phyloP scores from a whole-genome alignment of 2,113 vertebrate species.

The Nannospalax galili region DNA sequence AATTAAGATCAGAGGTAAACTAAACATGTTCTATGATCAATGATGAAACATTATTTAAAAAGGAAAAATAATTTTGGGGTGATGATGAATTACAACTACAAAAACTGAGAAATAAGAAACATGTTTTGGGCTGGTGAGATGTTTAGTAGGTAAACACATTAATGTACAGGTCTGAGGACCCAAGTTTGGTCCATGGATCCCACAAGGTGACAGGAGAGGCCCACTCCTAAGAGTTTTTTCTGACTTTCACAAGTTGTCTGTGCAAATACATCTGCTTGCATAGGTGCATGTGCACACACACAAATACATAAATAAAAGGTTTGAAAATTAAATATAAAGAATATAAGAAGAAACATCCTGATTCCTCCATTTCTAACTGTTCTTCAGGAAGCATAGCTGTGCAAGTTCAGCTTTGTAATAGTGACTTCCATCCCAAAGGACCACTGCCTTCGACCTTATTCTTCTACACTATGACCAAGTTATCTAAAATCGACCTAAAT shows the following conservation, averaged over 20 bases:
- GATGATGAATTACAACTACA: not conserved
- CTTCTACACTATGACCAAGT: not conserved
- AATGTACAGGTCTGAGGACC: too few relatives aligned
- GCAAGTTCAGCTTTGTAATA: not conserved
- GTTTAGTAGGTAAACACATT: too few relatives aligned
- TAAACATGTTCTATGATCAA: not conserved
- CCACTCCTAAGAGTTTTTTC: too few relatives aligned
- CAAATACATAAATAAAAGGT: too few relatives aligned
- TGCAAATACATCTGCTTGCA: too few relatives aligned
- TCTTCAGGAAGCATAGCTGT: not conserved
- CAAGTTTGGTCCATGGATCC: too few relatives aligned
- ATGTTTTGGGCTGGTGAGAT: not conserved
- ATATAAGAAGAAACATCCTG: too few relatives aligned
- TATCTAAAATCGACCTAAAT: not conserved
- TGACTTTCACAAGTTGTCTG: too few relatives aligned
- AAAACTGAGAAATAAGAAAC: not conserved
- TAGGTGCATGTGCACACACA: too few relatives aligned
- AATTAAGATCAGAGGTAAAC: not conserved
- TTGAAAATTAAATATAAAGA: too few relatives aligned
- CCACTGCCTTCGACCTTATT: not conserved
- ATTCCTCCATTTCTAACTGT: not conserved
- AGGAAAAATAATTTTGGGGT: not conserved
- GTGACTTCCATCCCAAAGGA: not conserved
- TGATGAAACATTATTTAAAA: not conserved
- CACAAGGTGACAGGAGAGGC: too few relatives aligned